Percentiles rank a stretch among this genome's conserved stretches.
These are phyloP conservation scores for Otis tarda DNA, from an alignment of 2,113 vertebrate genomes.

Conservation along the genomic window DNA sequence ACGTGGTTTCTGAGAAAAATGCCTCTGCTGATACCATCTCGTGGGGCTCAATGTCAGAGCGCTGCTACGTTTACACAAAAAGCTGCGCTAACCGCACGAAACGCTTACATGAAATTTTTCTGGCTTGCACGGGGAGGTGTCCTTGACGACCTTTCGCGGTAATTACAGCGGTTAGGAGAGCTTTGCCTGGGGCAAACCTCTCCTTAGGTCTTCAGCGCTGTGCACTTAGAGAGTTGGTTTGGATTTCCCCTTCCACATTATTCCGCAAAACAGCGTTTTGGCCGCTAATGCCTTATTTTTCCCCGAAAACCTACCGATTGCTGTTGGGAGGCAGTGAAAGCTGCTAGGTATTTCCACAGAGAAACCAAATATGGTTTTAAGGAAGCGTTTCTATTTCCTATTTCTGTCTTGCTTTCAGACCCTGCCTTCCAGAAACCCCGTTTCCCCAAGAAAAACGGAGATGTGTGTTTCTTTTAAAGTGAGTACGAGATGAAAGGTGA, in stretches of 20 bases:
- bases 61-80: neutral
- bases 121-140: neutral
- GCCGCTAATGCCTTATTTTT: neutral
- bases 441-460: neutral
- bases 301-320: neutral
- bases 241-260: neutral
- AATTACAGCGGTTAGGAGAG: constrained; percentile 2
- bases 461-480: neutral
- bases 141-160: constrained; percentile 6
- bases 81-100: neutral
- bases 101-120: neutral
- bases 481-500: neutral
- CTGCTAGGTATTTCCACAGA: neutral
- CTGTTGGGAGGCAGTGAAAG: neutral
- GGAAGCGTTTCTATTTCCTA: neutral
- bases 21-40: neutral
- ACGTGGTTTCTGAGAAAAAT: neutral
- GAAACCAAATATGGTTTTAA: neutral
- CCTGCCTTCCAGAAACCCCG: constrained; percentile 1
- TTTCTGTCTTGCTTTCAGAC: constrained; percentile 7
- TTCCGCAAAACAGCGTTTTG: neutral
- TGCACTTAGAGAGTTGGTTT: neutral
- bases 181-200: neutral
- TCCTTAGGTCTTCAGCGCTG: neutral
- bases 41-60: neutral